Evolutionary conservation across 2,888 invertebrate genomes (phyloP), one percentile per base, ranked within the genome.

Genomic region (Syritta pipiens): DNA sequence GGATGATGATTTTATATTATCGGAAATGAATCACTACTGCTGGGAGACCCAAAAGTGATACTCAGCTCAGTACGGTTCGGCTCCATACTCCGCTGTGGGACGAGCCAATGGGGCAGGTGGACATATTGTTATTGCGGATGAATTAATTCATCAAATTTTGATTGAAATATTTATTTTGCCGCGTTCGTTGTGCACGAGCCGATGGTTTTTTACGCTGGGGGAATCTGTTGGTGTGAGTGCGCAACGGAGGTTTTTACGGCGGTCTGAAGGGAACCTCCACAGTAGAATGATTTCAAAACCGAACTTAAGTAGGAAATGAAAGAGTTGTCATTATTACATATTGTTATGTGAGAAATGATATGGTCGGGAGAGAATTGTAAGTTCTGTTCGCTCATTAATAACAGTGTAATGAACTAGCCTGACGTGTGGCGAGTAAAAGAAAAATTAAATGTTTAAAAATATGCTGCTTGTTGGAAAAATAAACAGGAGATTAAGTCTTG

Each of bases 101-200:
- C 4, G 7, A 37, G 10, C 2, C n/a, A 37, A 9, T 17, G 6
- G 22, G 12, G 48, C 40, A 48, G 63, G 42, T 71, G 57, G 71
- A 37, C 76, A 51, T n/a, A n/a, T 63, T 77, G 46, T 71, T 77
- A 77, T 71, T 71, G 71, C 71, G 40, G 40, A 77, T 71, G 71
- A 77, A 71, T 77, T 40, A 77, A 77, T 77, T 77, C 76, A 77
- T 77, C 76, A 71, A 51, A 48, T 53, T 77, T 77, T 71, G 76
- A 71, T 77, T 71, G 71, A 71, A 71, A 71, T 77, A 59, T 65
- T 71, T 65, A 51, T 63, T 57, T 76, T 55, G 40, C n/a, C 10
- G 30, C 26, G 9, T 20, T 17, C 17, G 1, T 60, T 26, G 24
- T 51, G 19, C 60, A 14, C 22, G 42, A 30, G 9, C 28, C 40